Percentiles rank a stretch among this genome's conserved stretches.
These are phyloP conservation scores for Indicator maculatus DNA, from an alignment of 2,113 vertebrate genomes.

Conservation along the genomic window DNA sequence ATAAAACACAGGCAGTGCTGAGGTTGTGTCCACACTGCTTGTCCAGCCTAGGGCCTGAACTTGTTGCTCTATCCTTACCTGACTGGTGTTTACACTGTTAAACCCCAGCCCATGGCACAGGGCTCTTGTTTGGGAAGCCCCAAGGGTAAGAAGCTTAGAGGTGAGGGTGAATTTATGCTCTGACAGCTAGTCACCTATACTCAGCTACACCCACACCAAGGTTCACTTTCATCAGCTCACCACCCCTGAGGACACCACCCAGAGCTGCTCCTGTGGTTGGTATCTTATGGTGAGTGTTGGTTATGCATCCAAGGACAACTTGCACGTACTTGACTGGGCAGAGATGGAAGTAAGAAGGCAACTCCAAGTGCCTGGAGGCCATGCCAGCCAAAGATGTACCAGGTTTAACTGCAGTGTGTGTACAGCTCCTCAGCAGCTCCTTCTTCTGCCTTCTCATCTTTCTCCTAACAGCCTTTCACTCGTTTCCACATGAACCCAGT, in stretches of 20 bases:
- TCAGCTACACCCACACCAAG: not conserved
- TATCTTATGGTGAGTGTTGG: not conserved
- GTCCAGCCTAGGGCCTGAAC: not conserved
- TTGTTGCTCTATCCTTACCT: not conserved
- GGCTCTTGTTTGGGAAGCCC: not conserved
- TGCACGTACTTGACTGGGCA: not conserved
- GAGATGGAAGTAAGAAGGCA: not conserved
- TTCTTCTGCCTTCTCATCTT: not conserved
- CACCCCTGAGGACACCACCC: not conserved
- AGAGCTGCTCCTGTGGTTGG: fast-evolving
- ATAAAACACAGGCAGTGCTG: not conserved
- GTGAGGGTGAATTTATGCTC: not conserved
- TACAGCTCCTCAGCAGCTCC: not conserved
- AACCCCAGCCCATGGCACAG: fast-evolving
- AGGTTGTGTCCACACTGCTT: not conserved
- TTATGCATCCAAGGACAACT: not conserved
- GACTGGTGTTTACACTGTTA: not conserved
- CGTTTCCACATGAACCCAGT: not conserved
- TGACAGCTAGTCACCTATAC: not conserved
- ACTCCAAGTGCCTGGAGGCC: not conserved
- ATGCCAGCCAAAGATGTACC: fast-evolving
- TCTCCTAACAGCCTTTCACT: not conserved
- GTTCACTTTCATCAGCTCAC: not conserved
- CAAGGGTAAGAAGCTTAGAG: not conserved
- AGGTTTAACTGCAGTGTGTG: not conserved